Evolutionary conservation across 2,888 invertebrate species (phyloP).

Genomic region (Chironomus riparius): DNA sequence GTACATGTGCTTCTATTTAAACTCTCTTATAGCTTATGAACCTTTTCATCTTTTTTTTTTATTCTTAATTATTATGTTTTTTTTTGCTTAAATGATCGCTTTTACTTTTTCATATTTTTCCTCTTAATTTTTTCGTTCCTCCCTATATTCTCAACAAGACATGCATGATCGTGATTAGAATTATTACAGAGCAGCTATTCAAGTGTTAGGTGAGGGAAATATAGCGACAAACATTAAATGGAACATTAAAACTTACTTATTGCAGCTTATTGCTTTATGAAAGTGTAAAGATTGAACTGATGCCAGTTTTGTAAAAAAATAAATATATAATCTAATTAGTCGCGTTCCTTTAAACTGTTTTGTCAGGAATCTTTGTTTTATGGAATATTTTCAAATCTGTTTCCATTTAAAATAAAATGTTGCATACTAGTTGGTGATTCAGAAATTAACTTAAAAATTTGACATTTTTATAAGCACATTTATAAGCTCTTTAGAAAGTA

Average conservation of each 20-base stretch:
- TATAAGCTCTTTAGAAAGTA: no score
- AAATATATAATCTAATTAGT: no score
- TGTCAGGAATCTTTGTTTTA: no score
- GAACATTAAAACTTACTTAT: neutral
- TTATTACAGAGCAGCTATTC: neutral
- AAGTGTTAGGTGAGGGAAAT: neutral
- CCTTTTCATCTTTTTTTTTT: neutral
- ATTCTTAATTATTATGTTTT: neutral
- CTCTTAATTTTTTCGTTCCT: neutral
- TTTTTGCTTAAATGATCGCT: neutral
- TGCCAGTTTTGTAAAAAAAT: no score
- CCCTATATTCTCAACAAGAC: neutral
- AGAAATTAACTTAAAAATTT: no score
- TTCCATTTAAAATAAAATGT: no score
- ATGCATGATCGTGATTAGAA: neutral
- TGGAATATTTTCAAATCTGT: no score
- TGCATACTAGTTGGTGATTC: no score
- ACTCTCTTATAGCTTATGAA: neutral
- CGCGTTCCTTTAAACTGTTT: no score
- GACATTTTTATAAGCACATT: no score
- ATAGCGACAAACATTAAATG: neutral
- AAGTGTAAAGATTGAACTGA: neutral
- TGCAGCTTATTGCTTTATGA: neutral
- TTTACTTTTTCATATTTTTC: neutral
- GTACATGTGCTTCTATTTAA: neutral